Evolutionary conservation across 2,888 invertebrate species (phyloP).

Genomic region (Peribatodes rhomboidaria): DNA sequence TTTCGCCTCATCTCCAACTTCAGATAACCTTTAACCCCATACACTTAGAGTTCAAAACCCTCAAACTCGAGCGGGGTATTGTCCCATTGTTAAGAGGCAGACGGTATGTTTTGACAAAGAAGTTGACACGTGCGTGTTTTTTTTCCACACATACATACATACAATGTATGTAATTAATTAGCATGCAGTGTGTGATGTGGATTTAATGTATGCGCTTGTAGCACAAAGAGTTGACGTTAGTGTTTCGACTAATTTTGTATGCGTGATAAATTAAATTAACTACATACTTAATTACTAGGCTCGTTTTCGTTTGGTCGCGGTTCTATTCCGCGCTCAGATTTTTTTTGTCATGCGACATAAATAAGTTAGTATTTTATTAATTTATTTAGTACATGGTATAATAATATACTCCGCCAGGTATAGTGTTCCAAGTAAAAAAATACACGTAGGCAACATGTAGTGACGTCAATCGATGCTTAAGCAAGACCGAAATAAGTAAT

Average conservation of each 20-base stretch:
- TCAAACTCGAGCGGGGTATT: constrained; percentile 3
- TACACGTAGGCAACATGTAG: too few relatives aligned
- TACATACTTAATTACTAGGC: constrained; percentile 24
- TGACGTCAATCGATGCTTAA: too few relatives aligned
- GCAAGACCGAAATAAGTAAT: too few relatives aligned
- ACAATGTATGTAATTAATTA: constrained; percentile 33
- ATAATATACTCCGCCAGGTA: too few relatives aligned
- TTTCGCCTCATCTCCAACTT: constrained; percentile 6
- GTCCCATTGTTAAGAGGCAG: constrained; percentile 51
- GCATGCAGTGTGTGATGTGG: constrained; percentile 36
- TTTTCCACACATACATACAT: constrained; percentile 12
- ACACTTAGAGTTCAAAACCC: constrained; percentile 18
- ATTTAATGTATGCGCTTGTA: constrained; percentile 30
- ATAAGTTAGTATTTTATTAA: too few relatives aligned
- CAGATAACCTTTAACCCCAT: constrained; percentile 10
- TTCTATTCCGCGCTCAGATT: neutral
- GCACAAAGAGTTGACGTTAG: constrained; percentile 30
- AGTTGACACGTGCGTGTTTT: constrained; percentile 53
- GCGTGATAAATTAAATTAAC: constrained; percentile 28
- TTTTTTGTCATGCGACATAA: neutral
- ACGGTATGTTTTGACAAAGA: constrained; percentile 57
- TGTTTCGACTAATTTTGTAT: constrained; percentile 22
- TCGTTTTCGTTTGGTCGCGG: constrained; percentile 8
- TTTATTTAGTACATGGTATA: too few relatives aligned
- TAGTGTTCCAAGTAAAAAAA: too few relatives aligned